Evolutionary conservation across 2,888 invertebrate species (phyloP), one percentile per base, ranked within the genome.

Genomic region (Lasioglossum leucozonium): DNA sequence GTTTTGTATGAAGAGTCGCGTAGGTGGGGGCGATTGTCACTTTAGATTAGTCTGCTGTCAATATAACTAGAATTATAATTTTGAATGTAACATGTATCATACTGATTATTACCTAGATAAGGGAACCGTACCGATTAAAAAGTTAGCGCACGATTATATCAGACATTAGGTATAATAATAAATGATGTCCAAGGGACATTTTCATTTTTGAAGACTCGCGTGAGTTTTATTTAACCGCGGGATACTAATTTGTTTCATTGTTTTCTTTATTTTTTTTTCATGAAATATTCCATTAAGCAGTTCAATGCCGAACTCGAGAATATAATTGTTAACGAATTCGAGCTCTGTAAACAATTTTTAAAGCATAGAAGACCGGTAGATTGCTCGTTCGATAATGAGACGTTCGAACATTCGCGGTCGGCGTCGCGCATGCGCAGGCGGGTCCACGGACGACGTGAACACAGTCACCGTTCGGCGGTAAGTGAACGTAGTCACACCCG

Each of bases 41-140:
- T 85, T 91, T 91, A 91, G 91, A 91, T 91, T 90, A 90, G 91
- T 89, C 89, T 89, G 83, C 91, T 90, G 90, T 90, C 90, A 90
- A 90, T 90, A 90, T 90, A 90, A 86, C 79, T 90, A 91, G 90
- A 85, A 91, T 80, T 85, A 89, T 90, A 91, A 89, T 90, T 93
- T 92, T 92, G 90, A 93, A 91, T 93, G 93, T 93, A 89, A 93
- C 91, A 91, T 94, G 94, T 94, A 94, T 92, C 86, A 93, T 94
- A 94, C 88, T 93, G 93, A 93, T 92, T 93, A 93, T 93, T 90
- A 92, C 93, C 91, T 94, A 93, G 93, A 87, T 92, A 92, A 92
- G 92, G 87, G 87, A 89, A 86, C 82, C 88, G 88, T 90, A 91
- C 88, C 88, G 91, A 91, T 91, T 93, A 89, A 92, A 92, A 90